A percentile compares a stretch with the other conserved stretches of the same genome.
These are phyloP conservation scores for Amphipoea oculea DNA, from an alignment of 2,888 invertebrate species.

Conservation along the genomic window DNA sequence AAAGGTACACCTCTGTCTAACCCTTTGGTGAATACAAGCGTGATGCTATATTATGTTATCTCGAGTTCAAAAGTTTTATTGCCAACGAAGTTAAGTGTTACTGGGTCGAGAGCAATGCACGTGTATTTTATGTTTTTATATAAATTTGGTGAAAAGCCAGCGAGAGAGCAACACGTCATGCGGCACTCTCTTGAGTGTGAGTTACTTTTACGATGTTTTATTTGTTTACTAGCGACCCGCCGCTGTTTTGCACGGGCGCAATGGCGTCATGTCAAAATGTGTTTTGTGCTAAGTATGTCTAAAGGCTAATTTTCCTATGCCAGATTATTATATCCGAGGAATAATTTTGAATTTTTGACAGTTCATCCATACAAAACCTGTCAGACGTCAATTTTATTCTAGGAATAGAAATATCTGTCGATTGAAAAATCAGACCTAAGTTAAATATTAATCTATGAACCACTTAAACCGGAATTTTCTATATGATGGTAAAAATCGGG, in stretches of 20 bases:
- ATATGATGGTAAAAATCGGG: too few species aligned
- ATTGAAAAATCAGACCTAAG: too few species aligned
- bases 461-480: neutral
- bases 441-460: neutral
- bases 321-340: too few species aligned
- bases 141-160: conserved; percentile 36
- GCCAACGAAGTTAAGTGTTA: conserved; percentile 24
- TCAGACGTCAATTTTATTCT: too few species aligned
- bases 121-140: conserved; percentile 45
- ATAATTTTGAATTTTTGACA: too few species aligned
- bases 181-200: conserved; percentile 23
- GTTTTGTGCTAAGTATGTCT: neutral
- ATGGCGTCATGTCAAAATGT: neutral
- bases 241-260: too few species aligned
- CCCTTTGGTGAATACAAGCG: neutral
- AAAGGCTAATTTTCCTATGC: neutral
- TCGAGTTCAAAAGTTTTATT: conserved; percentile 32
- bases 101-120: conserved; percentile 18
- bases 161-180: conserved; percentile 20
- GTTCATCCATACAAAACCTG: too few species aligned
- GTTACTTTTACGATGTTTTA: conserved; percentile 13
- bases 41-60: neutral
- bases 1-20: neutral
- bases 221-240: neutral
- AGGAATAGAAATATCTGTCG: too few species aligned